Conservation (phyloP, 1,140 invertebrate species). For the Melanaphis sacchari region DNA sequence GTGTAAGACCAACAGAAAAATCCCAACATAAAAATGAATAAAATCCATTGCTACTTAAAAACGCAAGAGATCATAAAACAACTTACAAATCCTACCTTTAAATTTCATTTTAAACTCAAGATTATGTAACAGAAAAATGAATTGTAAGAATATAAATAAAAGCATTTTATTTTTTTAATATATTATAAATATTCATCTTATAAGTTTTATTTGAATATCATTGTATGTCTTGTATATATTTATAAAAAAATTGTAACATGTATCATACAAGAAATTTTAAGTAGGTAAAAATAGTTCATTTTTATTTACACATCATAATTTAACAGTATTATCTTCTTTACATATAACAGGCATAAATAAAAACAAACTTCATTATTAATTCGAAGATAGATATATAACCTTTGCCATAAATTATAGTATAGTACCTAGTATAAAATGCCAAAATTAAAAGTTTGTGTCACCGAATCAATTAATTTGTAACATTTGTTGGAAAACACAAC, state of each 20-base stretch:
- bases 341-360: not conserved
- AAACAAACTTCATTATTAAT: not conserved
- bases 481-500: not conserved
- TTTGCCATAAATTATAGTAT: not conserved
- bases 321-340: not conserved
- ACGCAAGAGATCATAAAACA: conserved; percentile 15
- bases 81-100: not conserved
- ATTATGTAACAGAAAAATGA: not conserved
- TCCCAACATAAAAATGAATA: not conserved
- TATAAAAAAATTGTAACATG: not conserved
- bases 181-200: not conserved
- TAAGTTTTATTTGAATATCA: not conserved
- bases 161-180: not conserved
- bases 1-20: not conserved
- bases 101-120: not conserved
- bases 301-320: not conserved
- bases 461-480: not conserved
- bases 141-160: not conserved
- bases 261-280: not conserved
- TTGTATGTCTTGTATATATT: not conserved
- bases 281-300: not conserved
- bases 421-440: not conserved
- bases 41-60: not conserved
- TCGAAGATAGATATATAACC: not conserved
- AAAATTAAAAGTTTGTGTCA: not conserved